Percentiles rank a stretch among this genome's conserved stretches.
phyloP scores from a whole-genome alignment of 2,113 vertebrate species.

The Calypte anna region DNA sequence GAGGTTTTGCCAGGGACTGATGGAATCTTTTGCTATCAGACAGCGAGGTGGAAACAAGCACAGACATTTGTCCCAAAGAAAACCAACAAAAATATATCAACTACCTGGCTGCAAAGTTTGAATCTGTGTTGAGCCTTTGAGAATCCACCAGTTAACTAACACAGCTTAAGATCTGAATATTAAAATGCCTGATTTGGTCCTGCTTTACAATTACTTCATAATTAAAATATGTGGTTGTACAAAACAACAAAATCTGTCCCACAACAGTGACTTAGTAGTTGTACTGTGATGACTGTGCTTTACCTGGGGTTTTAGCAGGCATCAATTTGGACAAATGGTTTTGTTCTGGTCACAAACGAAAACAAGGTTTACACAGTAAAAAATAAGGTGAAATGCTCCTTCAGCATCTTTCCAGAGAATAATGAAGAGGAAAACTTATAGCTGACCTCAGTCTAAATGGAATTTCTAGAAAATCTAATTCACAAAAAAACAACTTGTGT shows the following conservation, averaged over 20 bases:
- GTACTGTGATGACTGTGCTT: not conserved
- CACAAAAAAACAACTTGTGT: not conserved
- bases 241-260: not conserved
- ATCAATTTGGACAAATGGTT: not conserved
- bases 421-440: not conserved
- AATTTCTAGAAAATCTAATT: not conserved
- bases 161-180: not conserved
- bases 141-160: not conserved
- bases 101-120: not conserved
- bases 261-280: not conserved
- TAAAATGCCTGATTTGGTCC: not conserved
- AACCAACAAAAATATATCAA: not conserved
- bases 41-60: not conserved
- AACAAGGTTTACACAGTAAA: not conserved
- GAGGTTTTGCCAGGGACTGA: not conserved
- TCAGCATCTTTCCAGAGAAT: not conserved
- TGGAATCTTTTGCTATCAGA: not conserved
- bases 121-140: not conserved
- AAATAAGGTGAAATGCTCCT: not conserved
- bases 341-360: not conserved
- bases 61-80: not conserved
- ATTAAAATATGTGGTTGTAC: not conserved
- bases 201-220: not conserved
- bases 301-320: not conserved
- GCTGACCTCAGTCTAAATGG: not conserved